Conservation (phyloP, 2,888 invertebrate species). For the Diadegma fenestrale region DNA sequence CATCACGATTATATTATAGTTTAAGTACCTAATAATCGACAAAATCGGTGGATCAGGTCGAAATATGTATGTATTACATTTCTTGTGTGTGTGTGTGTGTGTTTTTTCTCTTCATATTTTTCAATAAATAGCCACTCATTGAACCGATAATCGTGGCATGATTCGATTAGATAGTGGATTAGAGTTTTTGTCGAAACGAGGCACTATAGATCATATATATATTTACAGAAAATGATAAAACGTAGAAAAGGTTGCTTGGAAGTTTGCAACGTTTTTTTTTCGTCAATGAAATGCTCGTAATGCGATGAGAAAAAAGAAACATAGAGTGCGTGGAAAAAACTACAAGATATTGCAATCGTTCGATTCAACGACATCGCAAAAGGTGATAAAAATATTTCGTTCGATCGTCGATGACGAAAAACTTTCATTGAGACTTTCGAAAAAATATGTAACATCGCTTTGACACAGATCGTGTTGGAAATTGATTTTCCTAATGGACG, state of each 20-base stretch:
- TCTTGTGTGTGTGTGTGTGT: neutral
- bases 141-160: conserved; percentile 23
- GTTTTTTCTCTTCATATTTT: neutral
- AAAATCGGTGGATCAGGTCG: conserved; percentile 17
- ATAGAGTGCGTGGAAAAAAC: neutral
- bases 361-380: neutral
- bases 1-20: conserved; percentile 33
- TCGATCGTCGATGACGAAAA: neutral
- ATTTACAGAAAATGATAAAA: conserved; percentile 26
- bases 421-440: neutral
- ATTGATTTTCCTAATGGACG: neutral
- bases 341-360: neutral
- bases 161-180: conserved; percentile 30
- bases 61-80: conserved; percentile 10
- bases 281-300: conserved; percentile 1
- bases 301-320: neutral
- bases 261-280: conserved; percentile 1
- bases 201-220: conserved; percentile 21
- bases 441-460: neutral
- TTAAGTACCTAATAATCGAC: conserved; percentile 34
- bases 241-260: conserved; percentile 19
- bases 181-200: conserved; percentile 19
- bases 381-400: neutral
- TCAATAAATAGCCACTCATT: conserved; percentile 19
- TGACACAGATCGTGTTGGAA: neutral